Evolutionary conservation across 1,140 invertebrate genomes (phyloP).

Genomic region (Pseudomyrmex flavicornis): DNA sequence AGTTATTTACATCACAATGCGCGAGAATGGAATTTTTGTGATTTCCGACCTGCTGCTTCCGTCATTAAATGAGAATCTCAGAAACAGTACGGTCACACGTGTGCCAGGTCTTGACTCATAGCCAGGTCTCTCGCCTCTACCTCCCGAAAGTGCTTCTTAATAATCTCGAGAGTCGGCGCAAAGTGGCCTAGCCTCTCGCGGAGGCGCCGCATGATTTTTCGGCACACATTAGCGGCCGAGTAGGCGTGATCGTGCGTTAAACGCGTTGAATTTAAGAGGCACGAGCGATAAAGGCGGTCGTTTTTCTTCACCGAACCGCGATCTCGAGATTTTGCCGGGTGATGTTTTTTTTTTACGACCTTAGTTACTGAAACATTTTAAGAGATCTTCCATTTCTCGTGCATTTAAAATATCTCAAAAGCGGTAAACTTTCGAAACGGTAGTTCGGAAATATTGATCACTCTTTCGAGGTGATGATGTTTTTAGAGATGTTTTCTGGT

Average conservation of each 20-base stretch:
- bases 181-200: conserved; percentile 37
- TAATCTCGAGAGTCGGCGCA: conserved; percentile 49
- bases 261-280: conserved; percentile 19
- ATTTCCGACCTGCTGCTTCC: too few relatives aligned
- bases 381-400: conserved; percentile 21
- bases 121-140: conserved; percentile 25
- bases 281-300: conserved; percentile 21
- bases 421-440: background rate
- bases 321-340: background rate
- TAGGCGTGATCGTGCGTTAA: conserved; percentile 30
- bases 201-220: conserved; percentile 35
- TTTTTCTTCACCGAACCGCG: conserved; percentile 15
- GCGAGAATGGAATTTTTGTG: too few relatives aligned
- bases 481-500: background rate
- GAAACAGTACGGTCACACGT: conserved; percentile 31
- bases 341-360: conserved; percentile 53
- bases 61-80: conserved; percentile 52
- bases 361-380: conserved; percentile 53
- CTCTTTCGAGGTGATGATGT: background rate
- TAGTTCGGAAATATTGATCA: background rate
- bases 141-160: conserved; percentile 55
- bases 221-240: conserved; percentile 20
- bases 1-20: too few relatives aligned
- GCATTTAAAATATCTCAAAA: conserved; percentile 53
- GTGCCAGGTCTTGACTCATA: conserved; percentile 38